These are phyloP conservation scores for Catharus fuscescens DNA, from an alignment of 2,113 vertebrate species.

Conservation along the genomic window DNA sequence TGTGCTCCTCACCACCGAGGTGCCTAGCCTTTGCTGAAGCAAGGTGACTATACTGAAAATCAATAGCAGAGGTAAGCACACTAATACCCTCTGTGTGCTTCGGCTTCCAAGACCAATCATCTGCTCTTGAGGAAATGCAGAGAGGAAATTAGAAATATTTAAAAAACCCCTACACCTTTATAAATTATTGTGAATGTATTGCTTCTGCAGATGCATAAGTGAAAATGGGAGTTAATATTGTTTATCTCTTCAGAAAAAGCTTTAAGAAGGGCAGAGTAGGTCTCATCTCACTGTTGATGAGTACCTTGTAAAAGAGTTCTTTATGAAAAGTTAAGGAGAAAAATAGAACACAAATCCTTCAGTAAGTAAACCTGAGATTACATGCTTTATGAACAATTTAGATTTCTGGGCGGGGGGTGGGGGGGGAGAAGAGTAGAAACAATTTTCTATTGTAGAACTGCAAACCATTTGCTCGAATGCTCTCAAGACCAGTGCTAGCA, in stretches of 20 bases:
- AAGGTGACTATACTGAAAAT: neutral
- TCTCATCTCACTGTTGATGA: neutral
- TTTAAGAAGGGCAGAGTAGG: neutral
- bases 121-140: neutral
- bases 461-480: neutral
- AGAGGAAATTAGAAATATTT: neutral
- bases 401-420: neutral
- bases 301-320: neutral
- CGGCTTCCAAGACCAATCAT: neutral
- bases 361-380: neutral
- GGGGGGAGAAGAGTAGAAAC: fast-evolving
- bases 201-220: neutral
- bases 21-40: neutral
- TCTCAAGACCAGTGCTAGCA: neutral
- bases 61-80: neutral
- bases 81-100: neutral
- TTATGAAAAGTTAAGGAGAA: neutral
- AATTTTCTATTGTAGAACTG: neutral
- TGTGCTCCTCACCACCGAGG: neutral
- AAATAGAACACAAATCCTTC: neutral
- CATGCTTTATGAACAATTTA: neutral
- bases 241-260: neutral
- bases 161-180: neutral
- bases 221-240: neutral
- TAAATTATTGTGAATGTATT: neutral